Evolutionary conservation across 2,888 invertebrate genomes (phyloP).

Genomic region (Agrochola lychnidis): DNA sequence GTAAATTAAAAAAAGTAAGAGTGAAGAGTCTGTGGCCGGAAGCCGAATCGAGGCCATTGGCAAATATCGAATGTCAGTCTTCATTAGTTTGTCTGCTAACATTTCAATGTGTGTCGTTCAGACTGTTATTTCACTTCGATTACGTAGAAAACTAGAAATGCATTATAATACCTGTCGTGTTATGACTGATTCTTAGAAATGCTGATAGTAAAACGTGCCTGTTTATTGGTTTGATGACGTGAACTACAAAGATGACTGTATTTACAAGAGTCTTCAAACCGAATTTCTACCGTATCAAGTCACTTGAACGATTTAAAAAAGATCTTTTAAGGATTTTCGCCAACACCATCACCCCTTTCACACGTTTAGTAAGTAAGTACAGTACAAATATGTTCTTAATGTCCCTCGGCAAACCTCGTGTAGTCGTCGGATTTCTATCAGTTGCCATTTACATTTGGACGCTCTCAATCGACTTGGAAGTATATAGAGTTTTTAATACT

Average conservation of each 20-base stretch:
- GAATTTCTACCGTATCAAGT: not conserved
- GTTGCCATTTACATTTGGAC: too few relatives aligned
- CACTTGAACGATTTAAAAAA: not conserved
- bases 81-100: conserved; percentile 43
- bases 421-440: too few relatives aligned
- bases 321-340: not conserved
- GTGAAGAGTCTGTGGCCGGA: conserved; percentile 74
- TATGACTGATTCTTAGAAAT: conserved; percentile 36
- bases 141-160: conserved; percentile 38
- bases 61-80: conserved; percentile 65
- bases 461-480: too few relatives aligned
- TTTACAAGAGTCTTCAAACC: not conserved
- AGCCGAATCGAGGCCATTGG: conserved; percentile 78
- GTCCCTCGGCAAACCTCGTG: too few relatives aligned
- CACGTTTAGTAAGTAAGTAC: not conserved
- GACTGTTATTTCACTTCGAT: conserved; percentile 31
- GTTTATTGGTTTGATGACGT: conserved; percentile 47
- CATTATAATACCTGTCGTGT: conserved; percentile 31
- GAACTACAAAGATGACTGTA: conserved; percentile 13
- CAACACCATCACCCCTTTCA: not conserved
- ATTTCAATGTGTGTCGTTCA: conserved; percentile 47
- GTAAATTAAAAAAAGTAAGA: conserved; percentile 68
- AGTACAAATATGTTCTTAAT: too few relatives aligned
- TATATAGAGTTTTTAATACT: too few relatives aligned
- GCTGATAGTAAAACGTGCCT: conserved; percentile 24